Conservation (phyloP, 2,888 invertebrate genomes). For the Aphidius colemani region DNA sequence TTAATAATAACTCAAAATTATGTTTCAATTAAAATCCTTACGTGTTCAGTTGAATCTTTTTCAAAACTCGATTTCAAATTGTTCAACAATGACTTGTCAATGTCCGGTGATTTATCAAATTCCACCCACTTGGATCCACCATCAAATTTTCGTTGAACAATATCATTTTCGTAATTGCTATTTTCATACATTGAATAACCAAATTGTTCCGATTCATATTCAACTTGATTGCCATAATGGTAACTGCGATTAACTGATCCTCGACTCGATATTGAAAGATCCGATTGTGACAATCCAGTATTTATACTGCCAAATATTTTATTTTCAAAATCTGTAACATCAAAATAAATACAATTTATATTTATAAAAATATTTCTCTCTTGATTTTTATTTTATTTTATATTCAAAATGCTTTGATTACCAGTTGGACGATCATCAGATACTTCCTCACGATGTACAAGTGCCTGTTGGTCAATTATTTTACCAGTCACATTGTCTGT, state of each 20-base stretch:
- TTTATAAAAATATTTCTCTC: not conserved
- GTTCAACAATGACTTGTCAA: conserved; percentile 51
- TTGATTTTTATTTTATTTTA: not conserved
- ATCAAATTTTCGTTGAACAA: conserved; percentile 47
- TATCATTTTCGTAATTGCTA: conserved; percentile 63
- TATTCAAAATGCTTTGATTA: conserved; percentile 25
- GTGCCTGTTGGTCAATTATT: conserved; percentile 62
- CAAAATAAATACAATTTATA: conserved; percentile 3
- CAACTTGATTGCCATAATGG: conserved; percentile 79
- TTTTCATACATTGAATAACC: conserved; percentile 68
- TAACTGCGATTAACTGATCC: conserved; percentile 75
- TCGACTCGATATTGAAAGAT: conserved; percentile 75
- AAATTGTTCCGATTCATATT: conserved; percentile 75
- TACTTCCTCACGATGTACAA: conserved; percentile 61
- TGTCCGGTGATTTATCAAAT: conserved; percentile 57
- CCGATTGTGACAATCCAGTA: conserved; percentile 82
- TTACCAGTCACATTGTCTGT: conserved; percentile 44
- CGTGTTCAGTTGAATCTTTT: conserved; percentile 43
- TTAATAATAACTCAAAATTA: too few species aligned
- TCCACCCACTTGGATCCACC: conserved; percentile 56
- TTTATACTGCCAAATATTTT: conserved; percentile 66
- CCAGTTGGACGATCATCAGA: conserved; percentile 48
- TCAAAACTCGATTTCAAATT: conserved; percentile 46
- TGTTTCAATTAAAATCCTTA: conserved; percentile 27
- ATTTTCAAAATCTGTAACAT: conserved; percentile 46